Base-by-base conservation (phyloP, 2,797 vertebrate species). In the Stomatorhinus walkeri region DNA sequence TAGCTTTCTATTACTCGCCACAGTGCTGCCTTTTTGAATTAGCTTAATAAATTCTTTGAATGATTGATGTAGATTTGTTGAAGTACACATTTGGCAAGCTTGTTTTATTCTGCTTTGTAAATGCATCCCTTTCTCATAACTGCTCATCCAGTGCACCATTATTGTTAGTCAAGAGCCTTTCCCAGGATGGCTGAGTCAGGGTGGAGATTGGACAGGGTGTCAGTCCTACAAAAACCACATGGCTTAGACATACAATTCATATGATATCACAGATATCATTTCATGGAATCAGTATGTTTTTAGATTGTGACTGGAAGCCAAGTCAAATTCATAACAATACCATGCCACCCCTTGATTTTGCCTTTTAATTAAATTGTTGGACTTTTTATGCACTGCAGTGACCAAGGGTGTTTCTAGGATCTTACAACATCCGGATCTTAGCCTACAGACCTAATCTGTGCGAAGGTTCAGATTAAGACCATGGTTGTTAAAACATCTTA, bases 81-180 rank as follows among this genome's bases (percentile, higher is more conserved):
- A 81, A 81, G 16, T 81, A 81, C 5, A 43, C 36, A 46, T 81
- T 81, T 81, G 2, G 19, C 76, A 81, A 81, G 19, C 40, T 46
- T 46, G 40, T 81, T 46, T 81, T 81, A 81, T 46, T 81, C 76
- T 16, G 12, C 68, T 81, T 81, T 81, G 76, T 81, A 81, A 81
- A 19, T 81, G 36, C 2, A 46, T 46, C 36, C 36, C 14, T 43
- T 79, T 19, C 19, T 40, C 76, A 46, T 43, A 81, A n/a, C 40
- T 46, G 3, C 16, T n/a, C 46, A 46, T 81, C 19, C 19, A 46
- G 76, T n/a, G 76, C 19, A 81, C 32, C 7, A n/a, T 79, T 16
- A 46, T 46, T 22, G 40, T 43, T 72, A 46, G 6, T n/a, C 5
- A 46, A n/a, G 76, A 81, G 76, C 72, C 16, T 46, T 72, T 72